A percentile compares a stretch with the other conserved stretches of the same genome.
Conservation (phyloP, 2,113 vertebrate species). For the Myocastor coypus region DNA sequence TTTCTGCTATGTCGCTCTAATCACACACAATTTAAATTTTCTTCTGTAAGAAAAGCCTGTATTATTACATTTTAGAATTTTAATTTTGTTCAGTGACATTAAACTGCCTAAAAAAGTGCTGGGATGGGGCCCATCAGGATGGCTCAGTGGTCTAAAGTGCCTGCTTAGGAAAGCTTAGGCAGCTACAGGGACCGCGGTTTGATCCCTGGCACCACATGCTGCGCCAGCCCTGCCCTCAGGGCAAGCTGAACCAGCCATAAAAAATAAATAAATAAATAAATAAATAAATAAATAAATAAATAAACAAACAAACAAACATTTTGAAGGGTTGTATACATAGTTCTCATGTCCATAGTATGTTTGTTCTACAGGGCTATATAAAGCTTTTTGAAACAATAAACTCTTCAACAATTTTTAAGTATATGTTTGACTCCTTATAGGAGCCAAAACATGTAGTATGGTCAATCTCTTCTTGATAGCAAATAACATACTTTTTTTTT, state of each 20-base stretch:
- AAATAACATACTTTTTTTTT: not conserved
- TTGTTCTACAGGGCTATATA: not conserved
- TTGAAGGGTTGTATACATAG: too few relatives aligned
- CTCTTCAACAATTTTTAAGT: not conserved
- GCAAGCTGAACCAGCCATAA: too few relatives aligned
- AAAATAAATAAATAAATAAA: too few relatives aligned
- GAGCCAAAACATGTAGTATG: not conserved
- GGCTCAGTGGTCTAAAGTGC: too few relatives aligned
- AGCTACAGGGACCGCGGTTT: too few relatives aligned
- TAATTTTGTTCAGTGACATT: not conserved
- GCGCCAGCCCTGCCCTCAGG: too few relatives aligned
- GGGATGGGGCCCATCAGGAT: too few relatives aligned
- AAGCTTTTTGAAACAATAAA: not conserved
- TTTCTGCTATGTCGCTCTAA: not conserved
- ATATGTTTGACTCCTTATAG: not conserved
- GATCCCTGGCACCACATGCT: too few relatives aligned
- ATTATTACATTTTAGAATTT: not conserved
- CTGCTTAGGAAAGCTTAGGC: too few relatives aligned
- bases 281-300: too few relatives aligned
- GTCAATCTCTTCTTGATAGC: not conserved
- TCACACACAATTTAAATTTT: not conserved
- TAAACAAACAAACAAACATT: too few relatives aligned
- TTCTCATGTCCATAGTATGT: not conserved
- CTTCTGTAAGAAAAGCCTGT: not conserved
- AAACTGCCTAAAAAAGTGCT: too few relatives aligned